phyloP scores from a whole-genome alignment of 2,113 vertebrate genomes.

The Alosa alosa region DNA sequence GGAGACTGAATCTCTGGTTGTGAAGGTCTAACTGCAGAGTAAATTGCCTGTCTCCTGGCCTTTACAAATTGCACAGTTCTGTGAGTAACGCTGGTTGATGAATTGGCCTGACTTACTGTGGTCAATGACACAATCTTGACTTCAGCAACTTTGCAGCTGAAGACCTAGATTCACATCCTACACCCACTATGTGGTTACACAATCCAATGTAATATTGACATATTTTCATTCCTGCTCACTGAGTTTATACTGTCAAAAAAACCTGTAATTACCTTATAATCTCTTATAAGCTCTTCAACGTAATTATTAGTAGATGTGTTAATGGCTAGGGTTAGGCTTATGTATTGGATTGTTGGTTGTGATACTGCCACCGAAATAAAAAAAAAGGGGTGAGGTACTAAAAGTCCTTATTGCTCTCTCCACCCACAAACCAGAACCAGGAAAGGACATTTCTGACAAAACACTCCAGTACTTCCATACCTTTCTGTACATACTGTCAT shows the following conservation, averaged over 20 bases:
- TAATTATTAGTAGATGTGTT: neutral
- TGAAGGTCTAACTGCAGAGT: neutral
- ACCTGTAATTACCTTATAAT: neutral
- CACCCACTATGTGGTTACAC: neutral
- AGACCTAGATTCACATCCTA: neutral
- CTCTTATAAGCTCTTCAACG: neutral
- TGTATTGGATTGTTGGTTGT: neutral
- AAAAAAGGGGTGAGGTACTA: neutral
- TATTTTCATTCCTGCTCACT: neutral
- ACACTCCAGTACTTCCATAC: neutral
- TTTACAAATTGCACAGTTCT: neutral
- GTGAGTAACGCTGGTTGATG: neutral
- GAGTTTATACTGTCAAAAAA: neutral
- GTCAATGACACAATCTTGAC: neutral
- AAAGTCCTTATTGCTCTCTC: constrained; percentile 3
- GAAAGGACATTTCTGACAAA: neutral
- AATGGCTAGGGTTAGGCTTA: constrained; percentile 14
- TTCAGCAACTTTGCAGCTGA: neutral
- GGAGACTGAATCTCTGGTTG: neutral
- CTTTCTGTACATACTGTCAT: neutral
- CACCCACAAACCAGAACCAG: neutral
- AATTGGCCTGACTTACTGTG: neutral
- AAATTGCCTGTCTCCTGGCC: neutral
- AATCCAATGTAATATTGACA: neutral
- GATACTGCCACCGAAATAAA: neutral